phyloP scores from a whole-genome alignment of 2,113 vertebrate species.

The Sula dactylatra region DNA sequence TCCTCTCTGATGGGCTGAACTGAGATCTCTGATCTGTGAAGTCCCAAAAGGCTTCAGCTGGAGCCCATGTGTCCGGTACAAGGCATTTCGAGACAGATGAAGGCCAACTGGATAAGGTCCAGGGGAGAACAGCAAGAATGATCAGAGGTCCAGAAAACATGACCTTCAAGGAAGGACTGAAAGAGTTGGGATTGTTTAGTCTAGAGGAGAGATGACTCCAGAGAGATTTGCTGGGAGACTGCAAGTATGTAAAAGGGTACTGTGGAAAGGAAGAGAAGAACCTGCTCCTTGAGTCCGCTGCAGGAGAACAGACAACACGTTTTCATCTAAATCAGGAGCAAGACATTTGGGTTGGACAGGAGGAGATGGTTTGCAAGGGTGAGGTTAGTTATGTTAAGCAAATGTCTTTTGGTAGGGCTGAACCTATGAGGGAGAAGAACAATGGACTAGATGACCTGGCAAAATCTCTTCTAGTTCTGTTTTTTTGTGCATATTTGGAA shows the following conservation, averaged over 20 bases:
- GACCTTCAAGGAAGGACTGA: background rate
- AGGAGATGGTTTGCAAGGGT: background rate
- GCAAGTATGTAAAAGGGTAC: background rate
- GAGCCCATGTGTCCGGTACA: constrained; percentile 20
- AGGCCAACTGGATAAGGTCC: constrained; percentile 21
- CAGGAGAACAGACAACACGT: background rate
- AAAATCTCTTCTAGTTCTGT: background rate
- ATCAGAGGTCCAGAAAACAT: background rate
- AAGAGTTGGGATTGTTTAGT: constrained; percentile 38
- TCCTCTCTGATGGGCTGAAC: background rate
- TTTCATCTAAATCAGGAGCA: background rate
- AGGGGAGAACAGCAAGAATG: background rate
- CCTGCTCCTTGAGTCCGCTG: background rate
- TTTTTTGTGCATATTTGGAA: background rate
- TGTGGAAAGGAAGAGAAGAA: background rate
- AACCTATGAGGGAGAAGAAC: background rate
- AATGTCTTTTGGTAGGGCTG: background rate
- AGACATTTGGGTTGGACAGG: background rate
- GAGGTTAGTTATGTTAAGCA: background rate
- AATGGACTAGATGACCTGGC: fast-evolving
- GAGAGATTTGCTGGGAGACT: background rate
- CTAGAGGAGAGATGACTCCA: background rate
- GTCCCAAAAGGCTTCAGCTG: constrained; percentile 50
- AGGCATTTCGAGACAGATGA: background rate
- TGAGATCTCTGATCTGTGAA: background rate